Conservation (phyloP, 2,888 invertebrate genomes). For the Hymenopus coronatus region DNA sequence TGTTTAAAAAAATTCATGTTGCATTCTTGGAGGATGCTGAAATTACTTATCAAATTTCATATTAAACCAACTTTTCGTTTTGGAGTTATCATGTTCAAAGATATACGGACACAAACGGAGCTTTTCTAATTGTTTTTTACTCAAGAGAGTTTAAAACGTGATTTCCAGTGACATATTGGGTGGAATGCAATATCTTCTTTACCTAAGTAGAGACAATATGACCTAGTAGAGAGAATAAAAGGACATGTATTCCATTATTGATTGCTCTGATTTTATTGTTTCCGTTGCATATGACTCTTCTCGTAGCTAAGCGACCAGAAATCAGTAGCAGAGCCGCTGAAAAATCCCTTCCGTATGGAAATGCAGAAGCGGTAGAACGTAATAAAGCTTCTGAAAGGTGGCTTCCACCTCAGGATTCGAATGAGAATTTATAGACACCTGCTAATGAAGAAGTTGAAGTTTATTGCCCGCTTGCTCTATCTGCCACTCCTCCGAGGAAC, state of each 20-base stretch:
- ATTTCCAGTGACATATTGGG: too few relatives aligned
- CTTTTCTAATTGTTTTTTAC: too few relatives aligned
- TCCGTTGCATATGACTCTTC: neutral
- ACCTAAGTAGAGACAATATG: too few relatives aligned
- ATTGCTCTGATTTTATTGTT: neutral
- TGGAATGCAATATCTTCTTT: too few relatives aligned
- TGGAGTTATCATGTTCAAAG: too few relatives aligned
- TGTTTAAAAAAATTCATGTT: too few relatives aligned
- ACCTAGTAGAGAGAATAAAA: too few relatives aligned
- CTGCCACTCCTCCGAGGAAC: slow-evolving; percentile 7
- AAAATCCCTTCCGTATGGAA: neutral
- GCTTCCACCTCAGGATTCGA: neutral
- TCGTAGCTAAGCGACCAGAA: neutral
- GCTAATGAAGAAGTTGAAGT: slow-evolving; percentile 17
- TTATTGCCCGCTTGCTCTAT: neutral
- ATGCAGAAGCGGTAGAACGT: neutral
- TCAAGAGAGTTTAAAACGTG: too few relatives aligned
- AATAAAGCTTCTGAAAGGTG: neutral
- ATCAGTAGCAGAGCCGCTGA: neutral
- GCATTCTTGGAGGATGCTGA: too few relatives aligned
- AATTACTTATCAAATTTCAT: too few relatives aligned
- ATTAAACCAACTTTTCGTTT: too few relatives aligned
- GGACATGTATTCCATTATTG: neutral
- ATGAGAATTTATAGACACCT: slow-evolving; percentile 21
- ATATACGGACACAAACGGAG: too few relatives aligned